Base-by-base conservation (phyloP, 2,113 vertebrate species). In the Tinamus guttatus region DNA sequence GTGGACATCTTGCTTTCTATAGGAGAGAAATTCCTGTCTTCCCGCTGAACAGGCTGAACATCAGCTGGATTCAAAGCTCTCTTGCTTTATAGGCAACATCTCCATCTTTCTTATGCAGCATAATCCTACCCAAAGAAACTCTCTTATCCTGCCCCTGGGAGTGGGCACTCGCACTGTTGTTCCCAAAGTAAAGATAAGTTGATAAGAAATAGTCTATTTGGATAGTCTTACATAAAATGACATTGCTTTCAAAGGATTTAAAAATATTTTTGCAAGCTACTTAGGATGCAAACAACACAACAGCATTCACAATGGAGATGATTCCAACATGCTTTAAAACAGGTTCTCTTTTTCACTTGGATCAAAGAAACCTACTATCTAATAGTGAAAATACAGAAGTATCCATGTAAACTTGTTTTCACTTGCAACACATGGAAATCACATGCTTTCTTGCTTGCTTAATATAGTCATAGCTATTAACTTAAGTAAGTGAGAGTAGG, bases 101-200 rank as follows among this genome's bases (percentile, higher is more conserved):
- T 79, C 68, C 5, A 1, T 19, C 62, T 68, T 73, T n/a, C 47
- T 65, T 65, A 87, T 58, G 17, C 25, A 85, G 7, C 5, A 47
- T 14, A 78, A 59, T 7, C 11, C 25, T 80, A 13, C 70, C 45
- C 64, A 80, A 84, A 70, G 10, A 77, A 13, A 20, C 8, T 36
- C 69, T 7, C 5, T 7, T 76, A 45, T 68, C 38, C 52, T 47
- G 28, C 5, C 4, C 11, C 19, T 6, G 69, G 1, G 0, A 6
- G 13, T 43, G 10, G 22, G 8, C 43, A 67, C 17, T 85, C 11
- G 40, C 11, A 28, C 7, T 14, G 20, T 52, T 17, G 1, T 38
- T 77, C 16, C 13, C 69, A 63, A 21, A 76, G 32, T 38, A 68
- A 22, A 21, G 16, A 40, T 74, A 84, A 58, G 8, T 59, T 79